Conservation (phyloP, 2,797 vertebrate species). For the Acestrorhynchus altus region DNA sequence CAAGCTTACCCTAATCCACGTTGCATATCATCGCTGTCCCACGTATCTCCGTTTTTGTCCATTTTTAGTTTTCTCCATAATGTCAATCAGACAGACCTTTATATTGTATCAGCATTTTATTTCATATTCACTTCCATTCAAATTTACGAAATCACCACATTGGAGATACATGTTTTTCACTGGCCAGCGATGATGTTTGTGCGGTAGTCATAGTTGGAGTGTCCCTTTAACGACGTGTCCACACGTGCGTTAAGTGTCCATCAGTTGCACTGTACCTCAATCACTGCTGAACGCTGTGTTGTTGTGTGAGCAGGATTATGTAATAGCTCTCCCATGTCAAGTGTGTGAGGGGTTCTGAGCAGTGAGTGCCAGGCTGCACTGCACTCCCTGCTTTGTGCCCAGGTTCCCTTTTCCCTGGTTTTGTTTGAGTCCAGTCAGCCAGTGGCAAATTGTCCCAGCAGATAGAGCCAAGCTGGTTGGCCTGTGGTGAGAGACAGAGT, state of each 20-base stretch:
- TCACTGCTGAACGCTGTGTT: conserved; percentile 56
- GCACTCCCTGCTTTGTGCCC: conserved; percentile 66
- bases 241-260: neutral
- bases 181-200: too few relatives aligned
- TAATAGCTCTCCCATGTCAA: conserved; percentile 63
- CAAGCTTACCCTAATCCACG: too few relatives aligned
- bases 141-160: too few relatives aligned
- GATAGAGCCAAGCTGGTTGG: conserved; percentile 39
- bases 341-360: conserved; percentile 43
- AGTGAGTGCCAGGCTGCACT: conserved; percentile 46
- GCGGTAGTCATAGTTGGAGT: too few relatives aligned
- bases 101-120: too few relatives aligned
- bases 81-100: too few relatives aligned
- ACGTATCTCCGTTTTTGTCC: too few relatives aligned
- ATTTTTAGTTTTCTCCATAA: too few relatives aligned
- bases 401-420: conserved; percentile 60
- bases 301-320: conserved; percentile 61
- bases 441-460: conserved; percentile 63
- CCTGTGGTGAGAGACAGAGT: neutral
- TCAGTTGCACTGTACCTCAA: conserved; percentile 57
- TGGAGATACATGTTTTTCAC: too few relatives aligned
- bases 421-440: conserved; percentile 78
- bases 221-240: neutral
- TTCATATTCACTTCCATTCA: too few relatives aligned
- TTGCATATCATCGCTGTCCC: too few relatives aligned